Base-by-base conservation (phyloP, 1,140 invertebrate genomes). In the Camponotus floridanus region DNA sequence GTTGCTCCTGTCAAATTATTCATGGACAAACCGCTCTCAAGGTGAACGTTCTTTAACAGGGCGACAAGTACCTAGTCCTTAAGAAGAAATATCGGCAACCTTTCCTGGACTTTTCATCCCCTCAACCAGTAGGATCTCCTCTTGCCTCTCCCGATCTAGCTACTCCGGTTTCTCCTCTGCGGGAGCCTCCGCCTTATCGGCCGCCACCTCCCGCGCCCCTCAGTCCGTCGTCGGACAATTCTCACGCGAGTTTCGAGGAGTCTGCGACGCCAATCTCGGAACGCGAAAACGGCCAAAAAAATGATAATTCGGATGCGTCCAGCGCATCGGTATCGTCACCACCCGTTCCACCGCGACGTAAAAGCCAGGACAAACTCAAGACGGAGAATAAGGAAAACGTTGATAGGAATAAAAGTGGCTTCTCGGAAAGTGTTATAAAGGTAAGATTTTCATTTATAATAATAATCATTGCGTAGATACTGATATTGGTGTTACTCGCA, bases 41-140 rank as follows among this genome's bases (percentile, higher is more conserved):
- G 67, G 55, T 67, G 57, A 90, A 71, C 88, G 64, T 92, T 90
- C 55, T 88, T 92, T 48, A 45, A 67, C 87, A 96, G 94, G 97
- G 97, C 83, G 97, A 98, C 92, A 98, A 98, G 93, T 98, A 97
- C 95, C 94, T 99, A 61, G 97, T 98, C 61, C 94, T 99, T 9
- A 98, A 98, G 93, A 97, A 97, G 92, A 97, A 97, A 92, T 98
- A 97, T 89, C 93, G 96, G 90, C 92, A 91, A 92, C 95, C 87
- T 95, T 95, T 86, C 90, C 93, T 92, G 88, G 95, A 92, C 31
- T 73, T 94, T 9, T 89, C 92, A 2, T 74, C 93, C 11, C 88
- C 92, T 13, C 76, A 92, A 67, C 90, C 91, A 78, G 59, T 88
- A 21, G 90, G 70, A 71, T 92, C 92, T 2, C 91, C 91, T 57